A percentile compares a stretch with the other conserved stretches of the same genome.
These are phyloP conservation scores for Pangasianodon gigas DNA, from an alignment of 2,113 vertebrate species.

Conservation along the genomic window DNA sequence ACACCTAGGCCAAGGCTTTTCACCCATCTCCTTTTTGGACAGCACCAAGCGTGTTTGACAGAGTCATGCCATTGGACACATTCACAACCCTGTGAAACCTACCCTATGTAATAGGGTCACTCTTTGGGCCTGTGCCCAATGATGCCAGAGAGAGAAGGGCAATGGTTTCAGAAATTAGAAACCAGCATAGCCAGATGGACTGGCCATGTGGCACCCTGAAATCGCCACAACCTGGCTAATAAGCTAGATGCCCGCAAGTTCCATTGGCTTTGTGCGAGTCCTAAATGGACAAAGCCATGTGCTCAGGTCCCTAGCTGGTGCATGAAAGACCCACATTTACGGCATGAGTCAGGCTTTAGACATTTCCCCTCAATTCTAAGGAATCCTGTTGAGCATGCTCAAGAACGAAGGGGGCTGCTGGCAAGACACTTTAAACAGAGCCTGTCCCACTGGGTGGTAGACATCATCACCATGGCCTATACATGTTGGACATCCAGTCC, in stretches of 20 bases:
- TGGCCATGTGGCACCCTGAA: background rate
- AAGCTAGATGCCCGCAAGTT: background rate
- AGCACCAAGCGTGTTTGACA: no score
- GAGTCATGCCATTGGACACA: background rate
- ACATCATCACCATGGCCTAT: background rate
- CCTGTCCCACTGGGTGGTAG: background rate
- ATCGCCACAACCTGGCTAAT: background rate
- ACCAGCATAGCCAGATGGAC: background rate
- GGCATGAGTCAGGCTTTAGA: background rate
- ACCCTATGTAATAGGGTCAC: background rate
- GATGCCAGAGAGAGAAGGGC: background rate
- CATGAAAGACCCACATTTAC: background rate
- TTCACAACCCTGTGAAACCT: background rate
- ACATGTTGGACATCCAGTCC: background rate
- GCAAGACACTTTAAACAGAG: background rate
- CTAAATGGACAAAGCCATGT: background rate
- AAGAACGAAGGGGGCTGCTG: background rate
- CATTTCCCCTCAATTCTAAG: background rate
- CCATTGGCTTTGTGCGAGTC: background rate
- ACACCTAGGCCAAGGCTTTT: background rate
- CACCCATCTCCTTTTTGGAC: no score
- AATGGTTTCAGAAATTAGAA: background rate
- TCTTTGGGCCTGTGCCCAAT: background rate
- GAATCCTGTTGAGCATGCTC: background rate
- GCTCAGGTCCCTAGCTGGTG: background rate